phyloP scores from a whole-genome alignment of 2,888 invertebrate genomes.

The Eupeodes latifasciatus region DNA sequence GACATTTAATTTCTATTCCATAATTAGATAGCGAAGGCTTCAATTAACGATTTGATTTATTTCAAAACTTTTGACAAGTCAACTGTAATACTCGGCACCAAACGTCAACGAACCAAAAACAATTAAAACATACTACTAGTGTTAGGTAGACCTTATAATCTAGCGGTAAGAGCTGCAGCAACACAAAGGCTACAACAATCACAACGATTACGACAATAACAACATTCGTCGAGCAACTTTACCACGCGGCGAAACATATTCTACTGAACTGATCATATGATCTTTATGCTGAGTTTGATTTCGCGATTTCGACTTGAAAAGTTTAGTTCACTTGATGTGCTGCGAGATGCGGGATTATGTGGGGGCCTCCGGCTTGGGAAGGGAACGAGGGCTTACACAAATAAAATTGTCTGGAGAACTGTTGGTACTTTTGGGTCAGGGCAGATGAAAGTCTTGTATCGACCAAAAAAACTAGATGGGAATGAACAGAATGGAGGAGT shows the following conservation, averaged over 20 bases:
- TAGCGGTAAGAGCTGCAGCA: slow-evolving; percentile 16
- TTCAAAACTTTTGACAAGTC: slow-evolving; percentile 33
- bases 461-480: slow-evolving; percentile 46
- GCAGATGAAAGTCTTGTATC: slow-evolving; percentile 46
- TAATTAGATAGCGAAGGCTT: slow-evolving; percentile 36
- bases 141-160: slow-evolving; percentile 18
- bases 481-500: slow-evolving; percentile 50
- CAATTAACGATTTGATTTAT: slow-evolving; percentile 37
- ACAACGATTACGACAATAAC: slow-evolving; percentile 33
- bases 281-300: slow-evolving; percentile 68
- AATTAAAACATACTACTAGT: slow-evolving; percentile 44
- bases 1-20: slow-evolving; percentile 56
- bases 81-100: slow-evolving; percentile 15
- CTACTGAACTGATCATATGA: slow-evolving; percentile 75
- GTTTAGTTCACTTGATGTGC: slow-evolving; percentile 59
- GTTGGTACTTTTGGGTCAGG: slow-evolving; percentile 16
- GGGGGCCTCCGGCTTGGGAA: not conserved
- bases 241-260: slow-evolving; percentile 69
- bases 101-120: slow-evolving; percentile 38
- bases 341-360: slow-evolving; percentile 37
- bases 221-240: slow-evolving; percentile 5
- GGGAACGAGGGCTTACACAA: slow-evolving; percentile 3
- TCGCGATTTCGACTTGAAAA: slow-evolving; percentile 54
- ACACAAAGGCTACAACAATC: not conserved
- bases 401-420: slow-evolving; percentile 40